These are phyloP conservation scores for Ditula angustiorana DNA, from an alignment of 2,888 invertebrate genomes.

Conservation along the genomic window DNA sequence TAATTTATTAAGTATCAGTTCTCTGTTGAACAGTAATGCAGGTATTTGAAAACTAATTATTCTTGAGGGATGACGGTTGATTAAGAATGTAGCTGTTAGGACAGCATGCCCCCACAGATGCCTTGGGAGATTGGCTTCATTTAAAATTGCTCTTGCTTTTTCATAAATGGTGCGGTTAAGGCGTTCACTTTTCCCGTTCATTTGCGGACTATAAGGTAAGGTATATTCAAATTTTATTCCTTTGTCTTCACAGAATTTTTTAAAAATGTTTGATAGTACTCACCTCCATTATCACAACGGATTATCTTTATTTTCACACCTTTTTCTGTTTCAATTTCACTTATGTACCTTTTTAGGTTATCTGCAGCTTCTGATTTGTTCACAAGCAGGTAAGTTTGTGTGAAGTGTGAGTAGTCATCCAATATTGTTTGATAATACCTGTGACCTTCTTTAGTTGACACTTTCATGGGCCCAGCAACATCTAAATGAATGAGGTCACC, in stretches of 20 bases:
- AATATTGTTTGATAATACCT: conserved; percentile 37
- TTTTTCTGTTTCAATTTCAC: conserved; percentile 35
- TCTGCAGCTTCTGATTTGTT: conserved; percentile 41
- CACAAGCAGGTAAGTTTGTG: conserved; percentile 33
- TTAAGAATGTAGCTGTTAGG: no score
- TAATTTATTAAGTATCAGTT: no score
- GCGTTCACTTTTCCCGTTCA: no score
- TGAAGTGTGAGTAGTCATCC: conserved; percentile 40
- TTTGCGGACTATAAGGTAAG: conserved; percentile 32
- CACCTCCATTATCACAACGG: conserved; percentile 40
- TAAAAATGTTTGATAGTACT: conserved; percentile 23
- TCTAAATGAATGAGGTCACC: conserved; percentile 41
- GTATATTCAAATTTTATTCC: conserved; percentile 35
- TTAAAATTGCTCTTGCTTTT: conserved; percentile 35
- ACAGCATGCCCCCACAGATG: conserved; percentile 44
- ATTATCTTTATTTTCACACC: conserved; percentile 39
- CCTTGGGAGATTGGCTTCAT: conserved; percentile 40
- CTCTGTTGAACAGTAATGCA: no score
- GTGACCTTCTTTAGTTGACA: conserved; percentile 34
- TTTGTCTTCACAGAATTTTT: conserved; percentile 19
- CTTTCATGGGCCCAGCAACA: conserved; percentile 31
- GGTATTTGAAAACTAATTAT: no score
- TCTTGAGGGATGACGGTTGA: no score
- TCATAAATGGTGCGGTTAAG: no score
- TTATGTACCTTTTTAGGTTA: conserved; percentile 40